These are phyloP conservation scores for Sebastes vulpes DNA, from an alignment of 2,797 vertebrate genomes.

Conservation along the genomic window DNA sequence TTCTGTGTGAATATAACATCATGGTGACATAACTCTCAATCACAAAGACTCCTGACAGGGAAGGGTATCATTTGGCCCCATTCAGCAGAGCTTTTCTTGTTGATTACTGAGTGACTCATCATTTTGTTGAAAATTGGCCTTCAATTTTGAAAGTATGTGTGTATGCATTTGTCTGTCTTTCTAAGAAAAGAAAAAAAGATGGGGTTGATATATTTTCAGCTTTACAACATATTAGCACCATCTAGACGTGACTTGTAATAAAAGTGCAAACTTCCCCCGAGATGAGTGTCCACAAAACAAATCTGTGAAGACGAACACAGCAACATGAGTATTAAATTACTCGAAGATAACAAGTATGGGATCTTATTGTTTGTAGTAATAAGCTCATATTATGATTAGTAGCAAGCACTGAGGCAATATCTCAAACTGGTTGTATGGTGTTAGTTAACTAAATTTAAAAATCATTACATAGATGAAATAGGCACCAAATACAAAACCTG, in stretches of 20 bases:
- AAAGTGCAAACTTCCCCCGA: neutral
- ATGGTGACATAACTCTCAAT: constrained; percentile 41
- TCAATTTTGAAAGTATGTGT: constrained; percentile 11
- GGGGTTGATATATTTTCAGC: neutral
- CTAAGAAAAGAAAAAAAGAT: neutral
- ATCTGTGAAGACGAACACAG: neutral
- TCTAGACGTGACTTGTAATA: neutral
- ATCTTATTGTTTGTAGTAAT: neutral
- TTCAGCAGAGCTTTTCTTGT: constrained; percentile 51
- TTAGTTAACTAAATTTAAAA: neutral
- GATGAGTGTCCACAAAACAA: neutral
- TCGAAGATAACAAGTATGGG: neutral
- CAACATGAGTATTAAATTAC: neutral
- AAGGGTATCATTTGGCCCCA: constrained; percentile 63
- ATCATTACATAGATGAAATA: neutral
- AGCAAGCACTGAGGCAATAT: neutral
- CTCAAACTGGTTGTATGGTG: neutral
- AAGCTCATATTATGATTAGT: neutral
- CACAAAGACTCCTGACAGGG: constrained; percentile 38
- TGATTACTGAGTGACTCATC: constrained; percentile 67
- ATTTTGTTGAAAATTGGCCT: constrained; percentile 50
- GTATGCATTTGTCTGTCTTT: neutral
- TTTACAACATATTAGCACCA: neutral
- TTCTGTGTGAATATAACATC: neutral
- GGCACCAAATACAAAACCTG: neutral